These are phyloP conservation scores for Ardeotis arabs DNA, from an alignment of 2,113 vertebrate species.

Conservation along the genomic window DNA sequence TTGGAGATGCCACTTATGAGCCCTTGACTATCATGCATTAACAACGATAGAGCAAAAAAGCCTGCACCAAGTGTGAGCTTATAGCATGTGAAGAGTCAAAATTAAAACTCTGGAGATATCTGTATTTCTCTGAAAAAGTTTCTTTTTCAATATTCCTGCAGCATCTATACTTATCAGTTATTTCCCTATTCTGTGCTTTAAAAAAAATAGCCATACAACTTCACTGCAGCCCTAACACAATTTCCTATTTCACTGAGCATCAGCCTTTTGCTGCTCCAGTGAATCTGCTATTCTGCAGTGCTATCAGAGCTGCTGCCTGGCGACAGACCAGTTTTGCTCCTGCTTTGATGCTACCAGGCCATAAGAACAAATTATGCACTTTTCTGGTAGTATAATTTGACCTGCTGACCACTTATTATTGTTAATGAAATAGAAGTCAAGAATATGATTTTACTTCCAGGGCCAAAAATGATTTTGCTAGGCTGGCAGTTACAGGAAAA, in stretches of 20 bases:
- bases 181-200: background rate
- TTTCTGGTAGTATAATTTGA: background rate
- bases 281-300: background rate
- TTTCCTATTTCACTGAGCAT: background rate
- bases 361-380: background rate
- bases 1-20: background rate
- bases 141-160: background rate
- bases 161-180: background rate
- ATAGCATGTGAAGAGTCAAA: background rate
- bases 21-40: background rate
- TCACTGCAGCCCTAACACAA: background rate
- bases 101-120: background rate
- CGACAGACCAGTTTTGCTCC: background rate
- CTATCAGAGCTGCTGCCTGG: background rate
- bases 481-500: background rate
- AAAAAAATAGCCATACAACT: background rate
- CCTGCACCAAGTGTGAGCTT: background rate
- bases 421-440: constrained; percentile 39
- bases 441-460: background rate
- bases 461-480: background rate
- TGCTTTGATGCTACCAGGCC: background rate
- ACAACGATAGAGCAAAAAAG: background rate
- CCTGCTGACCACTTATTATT: background rate
- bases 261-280: background rate
- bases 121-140: background rate